Conservation (phyloP, 2,797 vertebrate species). For the Micromesistius poutassou region DNA sequence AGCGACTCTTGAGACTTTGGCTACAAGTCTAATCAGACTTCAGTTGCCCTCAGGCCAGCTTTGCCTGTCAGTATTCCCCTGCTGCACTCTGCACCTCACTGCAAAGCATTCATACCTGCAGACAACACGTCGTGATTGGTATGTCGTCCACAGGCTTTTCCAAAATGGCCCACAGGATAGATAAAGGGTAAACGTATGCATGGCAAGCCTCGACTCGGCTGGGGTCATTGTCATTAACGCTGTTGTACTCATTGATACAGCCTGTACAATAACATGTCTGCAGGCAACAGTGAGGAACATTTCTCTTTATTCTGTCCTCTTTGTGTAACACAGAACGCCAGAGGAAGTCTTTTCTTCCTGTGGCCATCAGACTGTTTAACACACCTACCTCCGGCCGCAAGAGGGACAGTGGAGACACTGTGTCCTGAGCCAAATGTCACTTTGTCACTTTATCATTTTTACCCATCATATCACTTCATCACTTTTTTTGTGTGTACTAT, state of each 20-base stretch:
- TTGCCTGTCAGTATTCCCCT: background rate
- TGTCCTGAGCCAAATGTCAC: too few relatives aligned
- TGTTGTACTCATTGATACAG: background rate
- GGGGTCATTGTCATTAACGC: background rate
- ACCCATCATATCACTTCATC: too few relatives aligned
- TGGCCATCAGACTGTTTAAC: too few relatives aligned
- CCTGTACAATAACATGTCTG: background rate
- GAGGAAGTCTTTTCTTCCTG: too few relatives aligned
- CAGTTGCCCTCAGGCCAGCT: background rate
- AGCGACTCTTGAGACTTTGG: background rate
- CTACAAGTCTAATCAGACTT: background rate
- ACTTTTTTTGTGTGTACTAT: too few relatives aligned
- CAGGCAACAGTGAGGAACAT: too few relatives aligned
- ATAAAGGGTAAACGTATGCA: background rate
- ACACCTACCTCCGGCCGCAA: too few relatives aligned
- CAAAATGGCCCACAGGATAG: background rate
- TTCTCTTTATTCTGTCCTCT: conserved; percentile 25
- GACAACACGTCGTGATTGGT: background rate
- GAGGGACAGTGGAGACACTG: too few relatives aligned
- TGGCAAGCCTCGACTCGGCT: background rate
- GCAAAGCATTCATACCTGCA: background rate
- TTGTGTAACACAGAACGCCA: too few relatives aligned
- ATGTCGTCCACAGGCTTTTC: background rate
- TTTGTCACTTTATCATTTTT: too few relatives aligned
- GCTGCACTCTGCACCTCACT: background rate